Evolutionary conservation across 2,113 vertebrate species (phyloP).

Genomic region (Myotis yumanensis): DNA sequence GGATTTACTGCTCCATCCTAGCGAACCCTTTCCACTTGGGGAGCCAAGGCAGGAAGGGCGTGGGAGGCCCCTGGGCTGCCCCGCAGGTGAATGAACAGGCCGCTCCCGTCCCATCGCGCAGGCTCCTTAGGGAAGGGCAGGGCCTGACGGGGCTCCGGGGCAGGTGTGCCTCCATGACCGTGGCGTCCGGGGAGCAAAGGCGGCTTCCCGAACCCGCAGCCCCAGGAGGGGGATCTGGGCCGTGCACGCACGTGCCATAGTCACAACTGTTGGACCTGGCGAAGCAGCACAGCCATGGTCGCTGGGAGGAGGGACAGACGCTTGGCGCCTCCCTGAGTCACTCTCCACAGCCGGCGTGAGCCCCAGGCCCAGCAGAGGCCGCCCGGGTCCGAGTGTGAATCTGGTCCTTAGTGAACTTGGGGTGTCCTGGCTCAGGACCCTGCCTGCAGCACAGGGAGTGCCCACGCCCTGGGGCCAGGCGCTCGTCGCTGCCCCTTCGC

Average conservation of each 20-base stretch:
- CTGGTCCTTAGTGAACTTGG: rapidly evolving
- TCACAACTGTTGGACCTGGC: background rate
- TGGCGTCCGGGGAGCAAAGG: rapidly evolving
- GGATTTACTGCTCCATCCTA: rapidly evolving
- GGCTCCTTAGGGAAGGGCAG: background rate
- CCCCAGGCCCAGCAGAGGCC: background rate
- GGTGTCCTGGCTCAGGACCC: background rate
- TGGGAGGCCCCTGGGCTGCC: rapidly evolving
- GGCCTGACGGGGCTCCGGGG: rapidly evolving
- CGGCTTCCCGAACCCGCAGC: no score
- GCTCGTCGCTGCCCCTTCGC: rapidly evolving
- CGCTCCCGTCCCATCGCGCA: no score
- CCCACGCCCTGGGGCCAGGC: rapidly evolving
- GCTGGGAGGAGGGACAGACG: background rate
- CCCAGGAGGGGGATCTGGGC: no score
- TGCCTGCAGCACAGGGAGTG: no score
- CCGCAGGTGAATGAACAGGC: rapidly evolving
- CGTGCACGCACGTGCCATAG: no score
- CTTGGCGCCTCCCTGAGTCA: no score
- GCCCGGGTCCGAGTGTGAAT: rapidly evolving
- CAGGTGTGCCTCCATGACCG: rapidly evolving
- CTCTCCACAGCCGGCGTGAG: background rate
- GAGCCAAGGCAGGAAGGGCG: background rate
- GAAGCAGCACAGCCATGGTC: rapidly evolving
- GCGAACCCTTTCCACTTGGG: background rate